Percentiles rank a stretch among this genome's conserved stretches.
Evolutionary conservation across 2,797 vertebrate species (phyloP).

Genomic region (Scarus forsteni): DNA sequence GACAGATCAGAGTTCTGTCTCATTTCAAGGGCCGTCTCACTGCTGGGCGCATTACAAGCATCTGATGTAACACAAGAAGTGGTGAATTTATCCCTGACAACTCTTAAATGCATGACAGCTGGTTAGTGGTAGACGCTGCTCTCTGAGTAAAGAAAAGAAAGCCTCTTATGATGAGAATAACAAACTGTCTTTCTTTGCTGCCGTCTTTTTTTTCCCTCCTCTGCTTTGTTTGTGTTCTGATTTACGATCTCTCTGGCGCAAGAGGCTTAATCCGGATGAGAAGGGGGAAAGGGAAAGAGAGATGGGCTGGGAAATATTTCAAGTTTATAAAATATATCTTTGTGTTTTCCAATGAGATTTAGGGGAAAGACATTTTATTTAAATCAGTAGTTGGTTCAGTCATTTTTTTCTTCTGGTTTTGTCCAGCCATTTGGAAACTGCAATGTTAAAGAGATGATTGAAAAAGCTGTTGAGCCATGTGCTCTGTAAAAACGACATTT

Average conservation of each 20-base stretch:
- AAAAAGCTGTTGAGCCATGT: no score
- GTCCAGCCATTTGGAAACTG: no score
- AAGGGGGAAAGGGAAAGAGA: neutral
- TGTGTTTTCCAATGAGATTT: no score
- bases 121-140: slow-evolving; percentile 70
- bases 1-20: slow-evolving; percentile 67
- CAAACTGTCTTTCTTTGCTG: slow-evolving; percentile 64
- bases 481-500: no score
- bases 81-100: slow-evolving; percentile 68
- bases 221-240: slow-evolving; percentile 70
- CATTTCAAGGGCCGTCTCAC: slow-evolving; percentile 68
- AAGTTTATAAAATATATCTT: no score
- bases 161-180: slow-evolving; percentile 67
- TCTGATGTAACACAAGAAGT: slow-evolving; percentile 77
- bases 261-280: slow-evolving; percentile 53
- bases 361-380: no score
- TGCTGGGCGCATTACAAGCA: slow-evolving; percentile 72
- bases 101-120: slow-evolving; percentile 79
- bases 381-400: no score
- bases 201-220: slow-evolving; percentile 4
- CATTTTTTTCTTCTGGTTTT: no score
- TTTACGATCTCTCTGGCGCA: slow-evolving; percentile 51
- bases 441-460: no score
- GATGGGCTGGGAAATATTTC: no score
- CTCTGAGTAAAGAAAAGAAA: slow-evolving; percentile 57